Evolutionary conservation across 2,113 vertebrate genomes (phyloP).

Genomic region (rat (Rattus norvegicus)): GRCr8 NC_086034.1:54681501-54682000

Average conservation of each 20-base stretch:
- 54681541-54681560: background rate
- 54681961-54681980: background rate
- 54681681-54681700: background rate
- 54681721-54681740: background rate
- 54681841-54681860: background rate
- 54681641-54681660: background rate
- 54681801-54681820: background rate
- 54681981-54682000: background rate
- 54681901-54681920: background rate
- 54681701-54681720: background rate
- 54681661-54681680: background rate
- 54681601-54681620: background rate
- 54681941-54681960: background rate
- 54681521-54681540: background rate
- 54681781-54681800: background rate
- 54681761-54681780: background rate
- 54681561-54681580: background rate
- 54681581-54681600: background rate
- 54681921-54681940: background rate
- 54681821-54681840: background rate
- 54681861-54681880: background rate
- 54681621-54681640: background rate
- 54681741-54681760: background rate
- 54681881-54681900: background rate
- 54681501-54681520: background rate